Evolutionary conservation across 2,113 vertebrate genomes (phyloP).

Genomic region (Phalacrocorax pelagicus): DNA sequence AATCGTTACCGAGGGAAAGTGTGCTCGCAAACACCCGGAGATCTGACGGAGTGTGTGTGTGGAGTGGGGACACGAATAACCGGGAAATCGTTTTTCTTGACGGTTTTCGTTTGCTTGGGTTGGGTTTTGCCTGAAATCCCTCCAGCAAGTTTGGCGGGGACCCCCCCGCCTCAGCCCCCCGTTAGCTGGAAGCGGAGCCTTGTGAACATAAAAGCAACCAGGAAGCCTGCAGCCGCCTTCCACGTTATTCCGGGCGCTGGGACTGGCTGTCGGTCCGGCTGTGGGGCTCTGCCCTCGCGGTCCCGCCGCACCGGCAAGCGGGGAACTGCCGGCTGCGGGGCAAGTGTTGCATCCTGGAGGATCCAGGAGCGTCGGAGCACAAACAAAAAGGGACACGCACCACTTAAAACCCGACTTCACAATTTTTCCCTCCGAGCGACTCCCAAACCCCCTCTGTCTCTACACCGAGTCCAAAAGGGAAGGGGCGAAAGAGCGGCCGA

Average conservation of each 20-base stretch:
- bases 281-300: neutral
- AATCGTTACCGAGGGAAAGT: slow-evolving; percentile 35
- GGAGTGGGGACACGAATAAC: neutral
- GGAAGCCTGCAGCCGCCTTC: neutral
- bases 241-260: too few species aligned
- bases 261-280: neutral
- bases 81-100: neutral
- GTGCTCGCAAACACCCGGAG: neutral
- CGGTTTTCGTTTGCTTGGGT: neutral
- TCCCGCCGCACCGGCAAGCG: too few species aligned
- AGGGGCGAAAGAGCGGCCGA: neutral
- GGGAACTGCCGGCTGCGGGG: neutral
- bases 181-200: neutral
- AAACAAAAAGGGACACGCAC: neutral
- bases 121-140: neutral
- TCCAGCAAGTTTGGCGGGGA: neutral
- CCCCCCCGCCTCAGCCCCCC: neutral
- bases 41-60: neutral
- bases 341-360: too few species aligned
- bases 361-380: neutral
- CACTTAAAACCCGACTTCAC: neutral
- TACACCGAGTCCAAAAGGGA: neutral
- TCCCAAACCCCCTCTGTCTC: neutral
- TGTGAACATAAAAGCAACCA: neutral
- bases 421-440: neutral